Percentiles rank a stretch among this genome's conserved stretches.
These are phyloP conservation scores for Himantopus leucocephalus DNA, from an alignment of 2,113 vertebrate species.

Conservation along the genomic window DNA sequence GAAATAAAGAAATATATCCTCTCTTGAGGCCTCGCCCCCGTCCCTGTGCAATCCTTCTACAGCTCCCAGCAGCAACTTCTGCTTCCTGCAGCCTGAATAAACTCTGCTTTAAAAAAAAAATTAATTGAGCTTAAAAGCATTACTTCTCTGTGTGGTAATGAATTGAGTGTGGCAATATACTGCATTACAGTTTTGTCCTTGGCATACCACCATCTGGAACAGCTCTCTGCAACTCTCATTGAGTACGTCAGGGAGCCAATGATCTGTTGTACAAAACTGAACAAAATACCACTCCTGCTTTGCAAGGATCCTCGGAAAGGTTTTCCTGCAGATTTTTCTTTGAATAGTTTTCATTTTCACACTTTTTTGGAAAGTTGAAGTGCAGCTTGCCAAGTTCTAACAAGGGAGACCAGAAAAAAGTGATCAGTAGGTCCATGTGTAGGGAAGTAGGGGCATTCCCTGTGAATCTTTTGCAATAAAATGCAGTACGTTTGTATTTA, in stretches of 20 bases:
- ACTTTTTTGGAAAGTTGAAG: background rate
- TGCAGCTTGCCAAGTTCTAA: background rate
- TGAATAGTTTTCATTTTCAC: constrained; percentile 11
- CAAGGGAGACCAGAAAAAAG: background rate
- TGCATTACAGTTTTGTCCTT: constrained; percentile 48
- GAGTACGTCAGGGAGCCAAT: constrained; percentile 43
- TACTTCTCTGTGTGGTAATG: constrained; percentile 55
- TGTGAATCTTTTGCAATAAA: background rate
- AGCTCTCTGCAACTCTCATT: background rate
- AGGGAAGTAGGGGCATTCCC: background rate
- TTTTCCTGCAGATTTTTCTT: constrained; percentile 13
- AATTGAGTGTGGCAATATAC: constrained; percentile 64
- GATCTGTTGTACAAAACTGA: constrained; percentile 24
- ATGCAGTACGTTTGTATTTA: background rate
- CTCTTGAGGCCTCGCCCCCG: constrained; percentile 54
- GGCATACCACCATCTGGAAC: constrained; percentile 58
- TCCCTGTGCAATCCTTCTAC: constrained; percentile 35
- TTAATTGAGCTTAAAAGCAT: constrained; percentile 58
- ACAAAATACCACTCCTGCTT: constrained; percentile 5
- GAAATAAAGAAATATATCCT: constrained; percentile 69
- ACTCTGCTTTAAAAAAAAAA: constrained; percentile 31
- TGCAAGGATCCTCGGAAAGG: constrained; percentile 3
- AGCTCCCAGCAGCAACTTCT: constrained; percentile 57
- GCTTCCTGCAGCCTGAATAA: constrained; percentile 65
- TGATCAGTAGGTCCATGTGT: background rate